A percentile compares a stretch with the other conserved stretches of the same genome.
These are phyloP conservation scores for Molothrus aeneus DNA, from an alignment of 2,797 vertebrate genomes.

Conservation along the genomic window DNA sequence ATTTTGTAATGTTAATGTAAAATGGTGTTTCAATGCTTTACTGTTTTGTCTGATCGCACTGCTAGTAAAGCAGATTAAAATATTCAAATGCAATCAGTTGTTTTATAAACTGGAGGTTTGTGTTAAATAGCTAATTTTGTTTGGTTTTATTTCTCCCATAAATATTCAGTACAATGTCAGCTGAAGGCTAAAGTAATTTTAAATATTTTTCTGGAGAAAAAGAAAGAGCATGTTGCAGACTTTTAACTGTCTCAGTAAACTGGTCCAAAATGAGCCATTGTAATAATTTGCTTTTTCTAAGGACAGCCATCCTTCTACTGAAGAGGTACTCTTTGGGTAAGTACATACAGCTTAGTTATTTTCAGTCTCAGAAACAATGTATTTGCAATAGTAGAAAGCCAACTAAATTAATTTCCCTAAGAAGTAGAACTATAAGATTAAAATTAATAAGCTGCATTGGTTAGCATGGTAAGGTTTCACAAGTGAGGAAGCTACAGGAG, in stretches of 20 bases:
- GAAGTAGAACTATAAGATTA: not conserved
- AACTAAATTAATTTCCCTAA: not conserved
- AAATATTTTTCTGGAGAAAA: constrained; percentile 4
- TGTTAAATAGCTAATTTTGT: constrained; percentile 5
- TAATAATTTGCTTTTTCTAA: not conserved
- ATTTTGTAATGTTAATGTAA: constrained; percentile 71
- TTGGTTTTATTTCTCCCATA: constrained; percentile 13
- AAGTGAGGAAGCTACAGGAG: not conserved
- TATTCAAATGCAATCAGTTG: constrained; percentile 38
- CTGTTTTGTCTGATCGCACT: constrained; percentile 54
- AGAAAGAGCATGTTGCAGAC: not conserved
- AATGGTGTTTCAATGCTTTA: constrained; percentile 60
- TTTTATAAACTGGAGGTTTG: constrained; percentile 68
- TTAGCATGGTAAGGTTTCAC: not conserved
- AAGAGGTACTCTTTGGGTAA: not conserved
- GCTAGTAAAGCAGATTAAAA: constrained; percentile 71
- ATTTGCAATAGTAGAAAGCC: not conserved
- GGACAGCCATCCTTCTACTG: not conserved
- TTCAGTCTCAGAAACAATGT: not conserved
- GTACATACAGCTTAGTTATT: not conserved
- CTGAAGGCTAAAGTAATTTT: not conserved
- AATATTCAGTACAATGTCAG: not conserved
- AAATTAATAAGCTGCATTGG: not conserved
- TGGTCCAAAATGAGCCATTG: not conserved
- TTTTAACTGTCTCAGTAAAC: not conserved